These are phyloP conservation scores for Arctopsyche grandis DNA, from an alignment of 1,140 invertebrate genomes.

Conservation along the genomic window DNA sequence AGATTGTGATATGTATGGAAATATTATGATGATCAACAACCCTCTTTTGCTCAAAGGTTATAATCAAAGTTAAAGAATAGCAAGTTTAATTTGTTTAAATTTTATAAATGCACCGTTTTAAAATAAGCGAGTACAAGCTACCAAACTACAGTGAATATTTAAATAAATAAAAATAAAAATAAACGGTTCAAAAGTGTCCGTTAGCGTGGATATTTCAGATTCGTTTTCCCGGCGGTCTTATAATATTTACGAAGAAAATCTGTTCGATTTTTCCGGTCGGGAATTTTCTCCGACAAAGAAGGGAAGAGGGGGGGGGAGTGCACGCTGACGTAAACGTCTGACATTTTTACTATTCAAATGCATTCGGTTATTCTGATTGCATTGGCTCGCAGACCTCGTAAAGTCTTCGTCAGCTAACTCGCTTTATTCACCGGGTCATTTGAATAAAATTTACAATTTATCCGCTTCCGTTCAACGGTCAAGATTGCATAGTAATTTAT, in stretches of 20 bases:
- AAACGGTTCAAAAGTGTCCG: not conserved
- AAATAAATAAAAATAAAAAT: not conserved
- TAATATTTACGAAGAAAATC: not conserved
- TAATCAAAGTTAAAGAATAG: no score
- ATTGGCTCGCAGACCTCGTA: constrained; percentile 19
- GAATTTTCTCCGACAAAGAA: not conserved
- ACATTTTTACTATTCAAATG: constrained; percentile 13
- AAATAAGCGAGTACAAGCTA: no score
- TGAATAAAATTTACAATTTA: constrained; percentile 32
- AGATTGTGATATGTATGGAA: no score
- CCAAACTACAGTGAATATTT: no score
- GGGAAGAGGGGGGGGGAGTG: not conserved
- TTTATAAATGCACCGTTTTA: no score
- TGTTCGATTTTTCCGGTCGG: not conserved
- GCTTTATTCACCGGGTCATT: constrained; percentile 14
- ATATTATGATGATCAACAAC: no score
- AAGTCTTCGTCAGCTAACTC: constrained; percentile 15
- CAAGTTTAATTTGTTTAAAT: no score
- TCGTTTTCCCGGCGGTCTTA: not conserved
- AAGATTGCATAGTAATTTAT: not conserved
- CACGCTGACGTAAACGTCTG: not conserved
- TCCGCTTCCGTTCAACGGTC: not conserved
- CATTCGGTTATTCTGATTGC: constrained; percentile 12
- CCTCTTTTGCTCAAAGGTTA: no score
- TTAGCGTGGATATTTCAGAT: no score